Base-by-base conservation (phyloP, 2,113 vertebrate genomes). In the Eudyptes chrysolophus region DNA sequence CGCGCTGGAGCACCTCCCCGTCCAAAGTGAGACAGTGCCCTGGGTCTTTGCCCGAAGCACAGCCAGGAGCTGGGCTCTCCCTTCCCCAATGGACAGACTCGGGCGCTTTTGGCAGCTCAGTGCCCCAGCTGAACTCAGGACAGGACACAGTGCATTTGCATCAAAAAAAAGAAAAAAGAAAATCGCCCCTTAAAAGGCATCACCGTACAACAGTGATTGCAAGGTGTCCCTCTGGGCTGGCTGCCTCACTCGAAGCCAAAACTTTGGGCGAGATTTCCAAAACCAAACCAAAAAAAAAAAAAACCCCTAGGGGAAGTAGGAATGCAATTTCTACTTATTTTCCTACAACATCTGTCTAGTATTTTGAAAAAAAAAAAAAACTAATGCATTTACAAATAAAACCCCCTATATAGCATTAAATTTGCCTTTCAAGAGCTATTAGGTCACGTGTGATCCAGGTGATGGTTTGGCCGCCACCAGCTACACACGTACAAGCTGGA, bases 1-100 rank as follows among this genome's bases (percentile, higher is more conserved):
- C 0, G 2, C 0, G 1, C 30, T 13, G 80, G 68, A 68, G 38
- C 57, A 60, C 40, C 57, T 72, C 27, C 36, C 27, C 25, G 2
- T 11, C 16, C 65, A 19, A 46, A 79, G 52, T 6, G 7, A 64
- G 64, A 44, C 8, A 16, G 36, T 38, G 25, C 29, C 15, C 62
- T 4, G 4, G 10, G 32, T 24, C 66, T 42, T 17, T 10, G 22
- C 22, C 30, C 3, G 1, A 38, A 25, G 46, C 46, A 36, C 27
- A 36, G 58, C 18, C 4, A 0, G 27, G 32, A 1, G 3, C 54
- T 7, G 49, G 79, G 65, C 17, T 90, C 38, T 40, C 48, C 58
- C 19, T 27, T 46, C 19, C n/a, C 26, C 44, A 17, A 0, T 1
- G 17, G 62, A 20, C 8, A 14, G 27, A 60, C 6, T 16, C 0